phyloP scores from a whole-genome alignment of 2,797 vertebrate genomes.

The Hipposideros larvatus region DNA sequence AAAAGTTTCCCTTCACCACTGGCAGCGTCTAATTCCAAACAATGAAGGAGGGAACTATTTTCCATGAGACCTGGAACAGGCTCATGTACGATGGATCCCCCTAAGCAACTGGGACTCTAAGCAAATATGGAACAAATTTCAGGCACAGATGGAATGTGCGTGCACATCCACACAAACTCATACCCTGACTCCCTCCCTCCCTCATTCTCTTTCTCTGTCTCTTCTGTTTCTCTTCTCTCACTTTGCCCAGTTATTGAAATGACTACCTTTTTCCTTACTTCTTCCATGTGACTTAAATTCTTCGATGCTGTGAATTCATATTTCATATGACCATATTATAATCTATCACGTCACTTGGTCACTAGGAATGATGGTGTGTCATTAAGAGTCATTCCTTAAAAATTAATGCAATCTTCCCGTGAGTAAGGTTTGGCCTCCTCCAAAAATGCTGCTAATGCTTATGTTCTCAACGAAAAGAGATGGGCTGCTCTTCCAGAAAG shows the following conservation, averaged over 20 bases:
- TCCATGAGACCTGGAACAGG: neutral
- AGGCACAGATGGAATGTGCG: neutral
- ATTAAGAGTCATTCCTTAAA: constrained; percentile 3
- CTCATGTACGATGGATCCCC: neutral
- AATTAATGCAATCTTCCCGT: neutral
- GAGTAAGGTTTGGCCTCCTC: neutral
- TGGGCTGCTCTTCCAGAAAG: neutral
- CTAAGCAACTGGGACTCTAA: neutral
- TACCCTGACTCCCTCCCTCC: neutral
- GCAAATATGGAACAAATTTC: neutral
- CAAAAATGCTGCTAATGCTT: neutral
- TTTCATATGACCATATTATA: neutral
- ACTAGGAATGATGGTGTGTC: neutral
- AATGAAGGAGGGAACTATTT: neutral
- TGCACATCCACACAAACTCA: neutral
- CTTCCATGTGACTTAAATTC: neutral
- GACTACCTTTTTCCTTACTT: neutral
- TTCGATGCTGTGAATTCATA: neutral
- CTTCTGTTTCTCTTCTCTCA: neutral
- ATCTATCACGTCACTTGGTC: neutral
- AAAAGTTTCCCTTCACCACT: neutral
- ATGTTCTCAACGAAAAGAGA: neutral
- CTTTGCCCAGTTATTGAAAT: constrained; percentile 33
- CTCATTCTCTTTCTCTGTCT: neutral
- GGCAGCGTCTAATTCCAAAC: neutral